A percentile compares a stretch with the other conserved stretches of the same genome.
Evolutionary conservation across 2,888 invertebrate species (phyloP).

Genomic region (Acleris emargana): DNA sequence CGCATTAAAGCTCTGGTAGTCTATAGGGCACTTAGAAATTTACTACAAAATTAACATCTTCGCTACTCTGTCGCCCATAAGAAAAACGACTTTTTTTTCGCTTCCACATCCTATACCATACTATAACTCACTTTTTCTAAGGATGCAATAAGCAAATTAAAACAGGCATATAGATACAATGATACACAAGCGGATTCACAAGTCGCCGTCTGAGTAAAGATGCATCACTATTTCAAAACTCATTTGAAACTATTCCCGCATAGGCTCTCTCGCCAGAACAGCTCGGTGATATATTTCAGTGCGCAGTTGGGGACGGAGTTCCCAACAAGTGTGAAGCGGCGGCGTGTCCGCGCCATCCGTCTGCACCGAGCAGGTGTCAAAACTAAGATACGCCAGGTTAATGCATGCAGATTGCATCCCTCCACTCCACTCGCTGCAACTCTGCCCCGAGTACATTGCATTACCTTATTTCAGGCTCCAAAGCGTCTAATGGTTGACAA

Average conservation of each 20-base stretch:
- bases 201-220: constrained; percentile 1
- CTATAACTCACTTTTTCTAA: no score
- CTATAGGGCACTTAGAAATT: constrained; percentile 2
- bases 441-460: constrained; percentile 49
- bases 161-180: no score
- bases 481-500: constrained; percentile 37
- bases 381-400: constrained; percentile 80
- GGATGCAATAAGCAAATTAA: no score
- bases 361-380: constrained; percentile 78
- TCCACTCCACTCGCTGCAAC: constrained; percentile 35
- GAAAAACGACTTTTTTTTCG: no score
- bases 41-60: background rate
- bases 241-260: constrained; percentile 55
- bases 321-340: constrained; percentile 49
- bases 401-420: constrained; percentile 82
- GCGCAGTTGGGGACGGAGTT: constrained; percentile 39
- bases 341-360: constrained; percentile 76
- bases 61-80: no score
- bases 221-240: constrained; percentile 37
- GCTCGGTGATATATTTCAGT: constrained; percentile 25
- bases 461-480: constrained; percentile 55
- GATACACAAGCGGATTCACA: no score
- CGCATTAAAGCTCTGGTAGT: constrained; percentile 56
- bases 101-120: no score
- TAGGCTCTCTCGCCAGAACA: constrained; percentile 47